Conservation (phyloP, 2,888 invertebrate genomes). For the Dasysyrphus albostriatus region DNA sequence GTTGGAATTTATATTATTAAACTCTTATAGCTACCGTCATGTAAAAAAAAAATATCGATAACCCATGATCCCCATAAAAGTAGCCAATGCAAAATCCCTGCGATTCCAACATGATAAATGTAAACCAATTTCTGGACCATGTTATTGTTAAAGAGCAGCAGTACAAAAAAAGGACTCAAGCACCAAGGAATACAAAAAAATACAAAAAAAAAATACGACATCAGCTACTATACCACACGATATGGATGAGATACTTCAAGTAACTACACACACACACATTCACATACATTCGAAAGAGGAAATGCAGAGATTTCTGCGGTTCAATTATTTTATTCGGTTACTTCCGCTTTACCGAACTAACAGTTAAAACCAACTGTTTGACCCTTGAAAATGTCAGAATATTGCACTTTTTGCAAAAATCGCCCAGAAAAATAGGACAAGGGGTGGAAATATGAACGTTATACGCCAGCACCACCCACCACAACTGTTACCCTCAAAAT, state of each 20-base stretch:
- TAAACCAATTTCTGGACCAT: slow-evolving; percentile 72
- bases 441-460: slow-evolving; percentile 36
- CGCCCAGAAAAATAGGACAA: neutral
- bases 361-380: slow-evolving; percentile 61
- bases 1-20: slow-evolving; percentile 57
- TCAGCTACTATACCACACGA: neutral
- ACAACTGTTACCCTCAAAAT: neutral
- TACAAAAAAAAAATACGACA: slow-evolving; percentile 20
- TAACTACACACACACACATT: neutral
- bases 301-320: slow-evolving; percentile 72
- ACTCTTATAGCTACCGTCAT: slow-evolving; percentile 16
- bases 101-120: slow-evolving; percentile 63
- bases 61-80: slow-evolving; percentile 70
- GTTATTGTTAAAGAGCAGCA: slow-evolving; percentile 56
- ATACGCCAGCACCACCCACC: neutral
- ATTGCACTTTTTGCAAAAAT: slow-evolving; percentile 52
- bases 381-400: slow-evolving; percentile 52
- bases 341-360: slow-evolving; percentile 66
- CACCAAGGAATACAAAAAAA: neutral
- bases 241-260: slow-evolving; percentile 29
- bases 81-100: slow-evolving; percentile 44
- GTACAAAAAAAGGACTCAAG: slow-evolving; percentile 25
- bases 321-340: slow-evolving; percentile 74
- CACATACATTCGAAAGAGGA: slow-evolving; percentile 29
- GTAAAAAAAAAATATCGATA: slow-evolving; percentile 68